Conservation (phyloP, 2,888 invertebrate genomes). For the Osmoderma eremita region DNA sequence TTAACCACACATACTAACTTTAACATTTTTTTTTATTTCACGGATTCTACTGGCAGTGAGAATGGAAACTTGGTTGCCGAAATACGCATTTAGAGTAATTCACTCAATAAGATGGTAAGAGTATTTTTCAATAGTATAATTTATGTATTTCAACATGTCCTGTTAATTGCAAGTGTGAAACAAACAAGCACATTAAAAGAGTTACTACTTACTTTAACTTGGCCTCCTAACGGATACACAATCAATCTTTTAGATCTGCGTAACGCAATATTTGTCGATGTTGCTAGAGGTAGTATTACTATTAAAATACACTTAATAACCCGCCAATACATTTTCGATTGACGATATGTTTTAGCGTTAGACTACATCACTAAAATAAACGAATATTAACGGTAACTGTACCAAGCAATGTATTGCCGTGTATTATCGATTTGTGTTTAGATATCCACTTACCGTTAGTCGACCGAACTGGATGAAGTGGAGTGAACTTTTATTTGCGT, state of each 20-base stretch:
- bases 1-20: too few species aligned
- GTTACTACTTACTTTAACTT: constrained; percentile 34
- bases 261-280: constrained; percentile 4
- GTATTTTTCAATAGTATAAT: too few species aligned
- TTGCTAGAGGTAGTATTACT: not conserved
- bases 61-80: too few species aligned
- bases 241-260: constrained; percentile 33
- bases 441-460: not conserved
- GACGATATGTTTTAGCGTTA: not conserved
- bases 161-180: too few species aligned
- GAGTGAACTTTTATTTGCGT: not conserved
- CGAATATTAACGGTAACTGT: constrained; percentile 4
- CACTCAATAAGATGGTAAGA: too few species aligned
- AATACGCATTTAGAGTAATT: too few species aligned
- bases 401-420: not conserved
- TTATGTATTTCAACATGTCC: too few species aligned
- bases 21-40: too few species aligned
- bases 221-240: constrained; percentile 38
- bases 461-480: not conserved
- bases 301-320: constrained; percentile 7
- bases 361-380: not conserved
- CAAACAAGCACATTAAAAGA: not conserved
- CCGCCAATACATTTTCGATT: constrained; percentile 14
- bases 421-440: not conserved
- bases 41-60: too few species aligned